Base-by-base conservation (phyloP, 2,888 invertebrate species). In the Scaptomyza polygonia region DNA sequence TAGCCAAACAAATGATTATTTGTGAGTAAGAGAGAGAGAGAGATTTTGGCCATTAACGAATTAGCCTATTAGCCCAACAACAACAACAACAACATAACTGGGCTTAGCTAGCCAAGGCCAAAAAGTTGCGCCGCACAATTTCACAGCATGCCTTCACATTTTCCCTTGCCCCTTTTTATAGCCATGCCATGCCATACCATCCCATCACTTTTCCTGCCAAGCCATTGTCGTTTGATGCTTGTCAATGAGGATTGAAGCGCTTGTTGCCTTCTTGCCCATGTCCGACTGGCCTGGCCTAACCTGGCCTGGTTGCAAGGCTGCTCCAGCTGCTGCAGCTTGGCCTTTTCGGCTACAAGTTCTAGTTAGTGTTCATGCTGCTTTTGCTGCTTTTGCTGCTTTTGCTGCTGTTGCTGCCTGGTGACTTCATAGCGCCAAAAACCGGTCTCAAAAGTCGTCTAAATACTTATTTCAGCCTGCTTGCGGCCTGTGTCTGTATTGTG, bases 381-480 rank as follows among this genome's bases (percentile, higher is more conserved):
- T 9, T 44, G 43, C 21, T 57, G 53, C 49, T 72, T 54, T 43
- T 44, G 42, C 8, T 44, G 43, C 21, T 48, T 69, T 30, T 61
- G 36, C 40, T 48, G 63, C 1, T 29, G 40, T 14, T 52, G 47
- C 25, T 47, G 70, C 54, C 54, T 66, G 45, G 63, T 69, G 58
- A 68, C 52, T 78, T 74, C 63, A 58, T 67, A 79, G 62, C 65
- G 65, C 66, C 72, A n/a, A 79, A 79, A 81, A 81, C 81, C 85
- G 81, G 81, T 84, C 78, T 81, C 70, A 67, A 81, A 82, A 85
- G 79, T 81, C 61, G 72, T 71, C 77, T 76, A 72, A 84, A 75
- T 63, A 67, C 51, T 72, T 75, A 65, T 70, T 73, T 65, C 65
- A 64, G 68, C 49, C 74, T 70, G 71, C 66, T 59, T 70, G 61